Evolutionary conservation across 2,888 invertebrate genomes (phyloP).

Genomic region (Troides oblongomaculatus): DNA sequence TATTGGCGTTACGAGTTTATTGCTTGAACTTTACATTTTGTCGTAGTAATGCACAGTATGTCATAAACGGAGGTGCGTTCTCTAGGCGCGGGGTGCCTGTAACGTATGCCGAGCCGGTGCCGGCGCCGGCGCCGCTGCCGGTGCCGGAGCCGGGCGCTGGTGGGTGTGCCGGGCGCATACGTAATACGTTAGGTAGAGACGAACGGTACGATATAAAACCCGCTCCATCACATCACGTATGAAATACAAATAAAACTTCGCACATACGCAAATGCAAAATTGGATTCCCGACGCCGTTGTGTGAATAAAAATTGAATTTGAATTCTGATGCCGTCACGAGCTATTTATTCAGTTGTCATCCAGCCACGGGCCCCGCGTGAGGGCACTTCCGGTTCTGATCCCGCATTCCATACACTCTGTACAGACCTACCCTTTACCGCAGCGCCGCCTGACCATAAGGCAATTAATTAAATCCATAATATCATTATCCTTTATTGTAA

Average conservation of each 20-base stretch:
- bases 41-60: no score
- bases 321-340: not conserved
- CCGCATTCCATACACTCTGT: no score
- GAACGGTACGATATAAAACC: slow-evolving; percentile 11
- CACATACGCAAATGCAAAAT: slow-evolving; percentile 16
- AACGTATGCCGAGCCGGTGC: not conserved
- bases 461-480: not conserved
- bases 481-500: not conserved
- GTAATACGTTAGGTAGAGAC: not conserved
- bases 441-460: not conserved
- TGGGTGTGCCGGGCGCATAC: not conserved
- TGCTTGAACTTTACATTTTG: no score
- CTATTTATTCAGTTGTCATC: slow-evolving; percentile 5
- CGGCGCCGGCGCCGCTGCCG: no score
- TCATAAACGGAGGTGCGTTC: no score
- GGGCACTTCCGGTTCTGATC: not conserved
- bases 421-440: no score
- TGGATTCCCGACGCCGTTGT: slow-evolving; percentile 6
- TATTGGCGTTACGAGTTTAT: no score
- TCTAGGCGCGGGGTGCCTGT: not conserved
- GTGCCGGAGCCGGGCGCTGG: not conserved
- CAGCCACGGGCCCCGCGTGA: not conserved
- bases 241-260: slow-evolving; percentile 18
- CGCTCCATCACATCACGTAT: slow-evolving; percentile 11
- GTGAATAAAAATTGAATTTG: slow-evolving; percentile 3